Percentiles rank a stretch among this genome's conserved stretches.
These are phyloP conservation scores for Ptilonorhynchus violaceus DNA, from an alignment of 2,113 vertebrate genomes.

Conservation along the genomic window DNA sequence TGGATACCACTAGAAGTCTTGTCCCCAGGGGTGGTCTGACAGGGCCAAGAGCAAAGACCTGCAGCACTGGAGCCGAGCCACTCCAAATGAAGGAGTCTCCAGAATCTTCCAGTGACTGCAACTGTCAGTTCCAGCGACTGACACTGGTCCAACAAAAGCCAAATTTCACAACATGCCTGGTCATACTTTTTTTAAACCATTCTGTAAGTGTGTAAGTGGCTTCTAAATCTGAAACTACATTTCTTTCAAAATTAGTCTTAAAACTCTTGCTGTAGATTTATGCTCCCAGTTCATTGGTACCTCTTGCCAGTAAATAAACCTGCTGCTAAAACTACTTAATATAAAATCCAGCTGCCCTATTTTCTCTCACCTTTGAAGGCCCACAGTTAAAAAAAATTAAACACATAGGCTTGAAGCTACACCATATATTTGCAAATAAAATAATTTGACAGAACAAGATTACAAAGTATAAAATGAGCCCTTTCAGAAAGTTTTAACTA, in stretches of 20 bases:
- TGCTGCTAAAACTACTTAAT: neutral
- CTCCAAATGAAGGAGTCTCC: neutral
- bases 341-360: neutral
- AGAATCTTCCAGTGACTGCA: neutral
- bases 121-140: neutral
- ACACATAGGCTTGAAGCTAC: conserved; percentile 35
- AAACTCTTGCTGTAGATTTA: neutral
- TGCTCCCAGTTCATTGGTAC: neutral
- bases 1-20: neutral
- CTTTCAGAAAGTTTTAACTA: conserved; percentile 18
- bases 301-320: neutral
- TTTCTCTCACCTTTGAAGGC: neutral
- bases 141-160: neutral
- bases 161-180: fast-evolving
- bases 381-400: neutral
- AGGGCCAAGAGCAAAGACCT: fast-evolving
- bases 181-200: neutral
- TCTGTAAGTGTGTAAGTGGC: fast-evolving
- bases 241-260: neutral
- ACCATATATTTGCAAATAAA: conserved; percentile 57
- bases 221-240: neutral
- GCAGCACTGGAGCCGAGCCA: fast-evolving
- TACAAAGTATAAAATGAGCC: conserved; percentile 42
- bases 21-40: fast-evolving
- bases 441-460: conserved; percentile 29